Conservation (phyloP, 2,797 vertebrate species). For the Amazona ochrocephala region DNA sequence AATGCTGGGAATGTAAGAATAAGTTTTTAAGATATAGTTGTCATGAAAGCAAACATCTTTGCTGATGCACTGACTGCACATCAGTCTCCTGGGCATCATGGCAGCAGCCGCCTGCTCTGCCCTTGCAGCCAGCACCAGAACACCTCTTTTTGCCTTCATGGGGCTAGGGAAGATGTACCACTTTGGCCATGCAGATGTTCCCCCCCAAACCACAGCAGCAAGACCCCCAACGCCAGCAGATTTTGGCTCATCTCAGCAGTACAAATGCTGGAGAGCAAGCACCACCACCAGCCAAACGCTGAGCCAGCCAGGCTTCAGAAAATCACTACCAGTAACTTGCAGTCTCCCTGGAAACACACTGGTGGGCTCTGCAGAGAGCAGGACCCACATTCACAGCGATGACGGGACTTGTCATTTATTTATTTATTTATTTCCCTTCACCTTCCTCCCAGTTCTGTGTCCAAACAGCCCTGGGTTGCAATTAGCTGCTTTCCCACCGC, state of each 20-base stretch:
- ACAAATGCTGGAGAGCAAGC: not conserved
- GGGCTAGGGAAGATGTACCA: accelerated
- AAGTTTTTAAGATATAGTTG: not conserved
- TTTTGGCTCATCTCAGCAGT: not conserved
- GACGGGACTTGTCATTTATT: not conserved
- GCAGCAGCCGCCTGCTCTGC: not conserved
- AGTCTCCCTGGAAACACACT: not conserved
- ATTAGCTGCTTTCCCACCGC: not conserved
- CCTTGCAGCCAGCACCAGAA: not conserved
- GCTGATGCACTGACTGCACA: accelerated
- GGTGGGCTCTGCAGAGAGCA: not conserved
- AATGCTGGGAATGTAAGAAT: not conserved
- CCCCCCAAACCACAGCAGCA: accelerated
- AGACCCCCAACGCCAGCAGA: accelerated
- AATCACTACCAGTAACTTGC: not conserved
- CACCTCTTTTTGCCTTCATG: not conserved
- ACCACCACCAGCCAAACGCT: not conserved
- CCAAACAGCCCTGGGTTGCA: not conserved
- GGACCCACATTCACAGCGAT: not conserved
- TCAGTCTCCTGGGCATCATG: not conserved
- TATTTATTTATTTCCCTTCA: not conserved
- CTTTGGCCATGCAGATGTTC: not conserved
- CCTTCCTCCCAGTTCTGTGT: not conserved
- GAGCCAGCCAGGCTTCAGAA: not conserved
- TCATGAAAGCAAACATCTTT: not conserved